A percentile compares a stretch with the other conserved stretches of the same genome.
phyloP scores from a whole-genome alignment of 2,888 invertebrate species.

The Leptinotarsa rubiginosa region DNA sequence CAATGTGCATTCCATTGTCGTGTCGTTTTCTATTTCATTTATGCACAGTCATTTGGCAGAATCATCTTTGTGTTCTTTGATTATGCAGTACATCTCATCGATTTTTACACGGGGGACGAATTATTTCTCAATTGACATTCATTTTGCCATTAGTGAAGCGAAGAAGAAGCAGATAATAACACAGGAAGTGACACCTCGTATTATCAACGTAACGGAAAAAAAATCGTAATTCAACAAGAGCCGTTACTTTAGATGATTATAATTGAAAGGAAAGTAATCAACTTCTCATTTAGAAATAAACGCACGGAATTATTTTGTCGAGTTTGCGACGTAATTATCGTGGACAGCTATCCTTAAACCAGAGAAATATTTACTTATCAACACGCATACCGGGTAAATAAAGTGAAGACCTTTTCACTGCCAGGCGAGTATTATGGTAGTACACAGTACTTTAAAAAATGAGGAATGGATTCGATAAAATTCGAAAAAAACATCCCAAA shows the following conservation, averaged over 20 bases:
- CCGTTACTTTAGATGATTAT: constrained; percentile 12
- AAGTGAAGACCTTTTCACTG: too few species aligned
- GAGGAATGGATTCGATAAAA: too few species aligned
- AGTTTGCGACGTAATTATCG: not conserved
- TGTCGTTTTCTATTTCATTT: constrained; percentile 13
- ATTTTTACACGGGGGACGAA: constrained; percentile 14
- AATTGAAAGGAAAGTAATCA: constrained; percentile 11
- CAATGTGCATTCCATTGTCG: constrained; percentile 6
- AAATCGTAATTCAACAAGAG: not conserved
- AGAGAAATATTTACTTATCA: too few species aligned
- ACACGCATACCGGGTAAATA: too few species aligned
- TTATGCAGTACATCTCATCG: not conserved
- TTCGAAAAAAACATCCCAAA: too few species aligned
- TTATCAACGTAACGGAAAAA: not conserved
- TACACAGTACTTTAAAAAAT: too few species aligned
- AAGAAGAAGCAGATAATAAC: constrained; percentile 16
- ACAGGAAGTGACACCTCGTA: constrained; percentile 14
- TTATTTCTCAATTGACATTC: constrained; percentile 16
- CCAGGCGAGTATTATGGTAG: too few species aligned
- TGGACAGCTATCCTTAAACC: not conserved
- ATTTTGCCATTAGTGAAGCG: not conserved
- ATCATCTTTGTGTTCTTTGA: not conserved
- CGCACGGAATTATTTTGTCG: not conserved
- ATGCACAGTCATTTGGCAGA: constrained; percentile 10
- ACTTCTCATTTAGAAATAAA: not conserved